Evolutionary conservation across 2,797 vertebrate species (phyloP).

Genomic region (Vireo griseus): DNA sequence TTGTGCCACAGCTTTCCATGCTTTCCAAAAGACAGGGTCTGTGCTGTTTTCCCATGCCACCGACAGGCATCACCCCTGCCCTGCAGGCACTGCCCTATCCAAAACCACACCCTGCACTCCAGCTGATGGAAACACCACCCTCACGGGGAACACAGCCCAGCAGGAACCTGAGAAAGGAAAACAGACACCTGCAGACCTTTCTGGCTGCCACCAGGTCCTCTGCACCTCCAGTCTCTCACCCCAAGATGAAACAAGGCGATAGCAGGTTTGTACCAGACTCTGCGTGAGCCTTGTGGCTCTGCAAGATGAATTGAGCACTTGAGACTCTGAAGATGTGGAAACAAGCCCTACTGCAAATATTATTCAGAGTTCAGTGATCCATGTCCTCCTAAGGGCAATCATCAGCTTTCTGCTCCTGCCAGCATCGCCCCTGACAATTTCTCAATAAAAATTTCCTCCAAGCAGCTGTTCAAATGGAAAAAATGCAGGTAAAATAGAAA

Average conservation of each 20-base stretch:
- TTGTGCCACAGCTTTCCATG: background rate
- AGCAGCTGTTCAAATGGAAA: background rate
- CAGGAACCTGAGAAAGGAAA: background rate
- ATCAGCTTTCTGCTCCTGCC: background rate
- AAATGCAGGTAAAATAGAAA: background rate
- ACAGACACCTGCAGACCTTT: background rate
- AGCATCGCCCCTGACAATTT: background rate
- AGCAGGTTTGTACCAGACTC: background rate
- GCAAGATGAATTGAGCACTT: background rate
- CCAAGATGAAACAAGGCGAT: background rate
- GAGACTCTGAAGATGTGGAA: background rate
- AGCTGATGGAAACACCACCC: background rate
- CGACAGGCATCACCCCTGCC: background rate
- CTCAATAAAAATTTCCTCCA: background rate
- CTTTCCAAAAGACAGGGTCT: background rate
- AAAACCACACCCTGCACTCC: rapidly evolving
- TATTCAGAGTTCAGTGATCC: background rate
- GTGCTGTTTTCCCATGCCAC: background rate
- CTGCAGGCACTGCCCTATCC: background rate
- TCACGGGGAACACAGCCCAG: rapidly evolving
- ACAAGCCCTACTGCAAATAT: background rate
- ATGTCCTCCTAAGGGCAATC: background rate
- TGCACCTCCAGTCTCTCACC: background rate
- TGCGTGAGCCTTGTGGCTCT: rapidly evolving
- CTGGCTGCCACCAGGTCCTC: background rate